Evolutionary conservation across 2,797 vertebrate species (phyloP).

Genomic region (Gadopsis bispinosus): DNA sequence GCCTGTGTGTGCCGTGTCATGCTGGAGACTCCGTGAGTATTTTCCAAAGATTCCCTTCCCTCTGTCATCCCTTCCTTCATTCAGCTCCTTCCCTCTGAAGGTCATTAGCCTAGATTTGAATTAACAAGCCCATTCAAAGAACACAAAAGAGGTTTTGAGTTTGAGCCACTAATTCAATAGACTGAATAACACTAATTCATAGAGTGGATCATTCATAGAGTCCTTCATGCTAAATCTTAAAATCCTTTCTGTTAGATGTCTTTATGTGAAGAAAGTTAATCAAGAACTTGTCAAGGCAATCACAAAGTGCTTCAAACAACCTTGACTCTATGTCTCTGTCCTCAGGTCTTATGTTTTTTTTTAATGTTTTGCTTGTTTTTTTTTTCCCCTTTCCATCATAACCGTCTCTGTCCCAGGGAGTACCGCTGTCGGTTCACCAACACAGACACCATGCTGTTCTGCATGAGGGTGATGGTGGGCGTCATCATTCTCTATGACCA

Average conservation of each 20-base stretch:
- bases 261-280: constrained; percentile 29
- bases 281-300: constrained; percentile 2
- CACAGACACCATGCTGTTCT: constrained; percentile 94
- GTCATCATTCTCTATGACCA: constrained; percentile 96
- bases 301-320: not conserved
- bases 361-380: not conserved
- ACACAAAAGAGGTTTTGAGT: constrained; percentile 36
- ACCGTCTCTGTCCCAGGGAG: constrained; percentile 79
- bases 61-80: not conserved
- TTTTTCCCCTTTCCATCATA: not conserved
- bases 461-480: constrained; percentile 94
- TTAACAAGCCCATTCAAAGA: constrained; percentile 38
- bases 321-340: not conserved
- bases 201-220: constrained; percentile 6
- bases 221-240: constrained; percentile 44
- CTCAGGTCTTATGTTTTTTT: not conserved
- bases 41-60: not conserved
- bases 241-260: constrained; percentile 7
- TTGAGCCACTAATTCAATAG: constrained; percentile 36
- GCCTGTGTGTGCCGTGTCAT: constrained; percentile 94
- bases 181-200: not conserved
- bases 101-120: constrained; percentile 35
- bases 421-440: constrained; percentile 94
- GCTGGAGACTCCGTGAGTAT: constrained; percentile 94
- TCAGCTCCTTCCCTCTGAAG: constrained; percentile 8